Evolutionary conservation across 2,113 vertebrate species (phyloP).

Genomic region (Mormyrus iriodes): DNA sequence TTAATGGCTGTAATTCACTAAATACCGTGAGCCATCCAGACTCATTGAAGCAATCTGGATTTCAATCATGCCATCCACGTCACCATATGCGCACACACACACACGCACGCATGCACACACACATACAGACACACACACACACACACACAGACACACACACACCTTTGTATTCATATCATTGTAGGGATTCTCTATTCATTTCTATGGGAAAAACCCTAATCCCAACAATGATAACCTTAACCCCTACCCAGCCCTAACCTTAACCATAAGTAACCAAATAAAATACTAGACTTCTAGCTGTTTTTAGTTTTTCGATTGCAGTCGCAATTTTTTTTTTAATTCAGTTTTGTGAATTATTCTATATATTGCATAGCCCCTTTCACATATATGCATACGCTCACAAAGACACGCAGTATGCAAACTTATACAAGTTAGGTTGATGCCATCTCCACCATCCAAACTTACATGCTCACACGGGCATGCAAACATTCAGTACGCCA

Average conservation of each 20-base stretch:
- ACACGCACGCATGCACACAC: neutral
- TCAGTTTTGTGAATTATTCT: neutral
- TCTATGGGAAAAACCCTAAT: neutral
- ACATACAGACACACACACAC: neutral
- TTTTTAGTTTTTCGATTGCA: neutral
- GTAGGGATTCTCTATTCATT: neutral
- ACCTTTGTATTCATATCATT: neutral
- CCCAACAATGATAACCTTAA: neutral
- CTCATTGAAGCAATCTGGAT: neutral
- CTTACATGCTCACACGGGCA: neutral
- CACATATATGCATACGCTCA: neutral
- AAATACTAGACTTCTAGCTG: neutral
- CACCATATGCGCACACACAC: neutral
- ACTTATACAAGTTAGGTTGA: conserved; percentile 1
- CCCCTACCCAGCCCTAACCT: neutral
- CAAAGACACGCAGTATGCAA: neutral
- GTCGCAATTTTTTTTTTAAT: neutral
- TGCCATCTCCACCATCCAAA: neutral
- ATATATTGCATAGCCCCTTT: neutral
- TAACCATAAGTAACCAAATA: neutral
- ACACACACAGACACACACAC: neutral
- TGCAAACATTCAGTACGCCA: conserved; percentile 19
- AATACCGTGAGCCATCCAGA: neutral
- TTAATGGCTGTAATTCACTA: neutral
- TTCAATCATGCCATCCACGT: neutral